Evolutionary conservation across 2,113 vertebrate species (phyloP), one percentile per base, ranked within the genome.

Genomic region (Solenodon paradoxus): DNA sequence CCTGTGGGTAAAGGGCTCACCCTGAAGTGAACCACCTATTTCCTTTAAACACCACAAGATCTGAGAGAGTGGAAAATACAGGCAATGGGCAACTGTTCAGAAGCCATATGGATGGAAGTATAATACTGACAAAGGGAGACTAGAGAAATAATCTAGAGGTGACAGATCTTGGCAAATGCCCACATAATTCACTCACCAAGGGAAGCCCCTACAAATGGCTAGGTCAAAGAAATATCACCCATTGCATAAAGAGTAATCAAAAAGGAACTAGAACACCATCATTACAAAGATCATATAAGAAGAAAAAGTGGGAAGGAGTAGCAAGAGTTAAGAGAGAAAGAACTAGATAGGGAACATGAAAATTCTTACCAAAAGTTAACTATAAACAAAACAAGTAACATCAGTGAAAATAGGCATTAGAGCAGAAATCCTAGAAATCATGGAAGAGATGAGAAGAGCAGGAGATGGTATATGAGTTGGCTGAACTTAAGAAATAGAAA

Each of bases 1-100:
- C 93, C 91, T 92, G 88, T 86, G 88, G 78, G 38, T 79, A 49
- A 38, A 63, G 40, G n/a, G 38, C 69, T 91, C 38, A 32, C 38
- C 91, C 47, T 24, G n/a, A 96, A 89, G 45, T 79, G 53, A 89
- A 35, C 55, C 64, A 32, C 53, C 53, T 63, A 90, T 59, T 80
- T 64, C 91, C 71, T 81, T 64, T 59, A 71, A 24, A 53, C 5
- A 92, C 78, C 68, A 24, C 88, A 86, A 57, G 40, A 30, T 10
- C n/a, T 30, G 51, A 95, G 87, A 53, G 26, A 57, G 59, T 59
- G 79, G 64, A 92, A 77, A 92, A 53, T 45, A 93, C 35, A 80
- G 28, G 68, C 59, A 71, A 59, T 84, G 64, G 45, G 74, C 68
- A 72, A 26, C 32, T 77, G 61, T 28, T 77, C 74, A 89, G 59